phyloP scores from a whole-genome alignment of 2,797 vertebrate species.

The Danio aesculapii region DNA sequence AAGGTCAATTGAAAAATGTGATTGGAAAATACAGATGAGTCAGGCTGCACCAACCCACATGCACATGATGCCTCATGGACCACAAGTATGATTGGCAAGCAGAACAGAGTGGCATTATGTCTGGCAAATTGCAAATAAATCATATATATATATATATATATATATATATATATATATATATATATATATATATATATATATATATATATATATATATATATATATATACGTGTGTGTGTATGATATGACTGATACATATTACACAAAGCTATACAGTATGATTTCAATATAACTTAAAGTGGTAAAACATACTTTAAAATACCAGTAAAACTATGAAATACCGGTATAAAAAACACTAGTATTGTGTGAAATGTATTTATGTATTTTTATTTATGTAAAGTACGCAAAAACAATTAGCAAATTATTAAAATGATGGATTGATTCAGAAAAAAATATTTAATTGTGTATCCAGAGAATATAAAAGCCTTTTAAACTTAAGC shows the following conservation, averaged over 20 bases:
- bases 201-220: too few species aligned
- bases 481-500: not conserved
- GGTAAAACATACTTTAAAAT: too few species aligned
- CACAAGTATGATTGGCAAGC: not conserved
- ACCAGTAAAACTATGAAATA: too few species aligned
- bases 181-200: too few species aligned
- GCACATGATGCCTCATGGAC: not conserved
- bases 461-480: not conserved
- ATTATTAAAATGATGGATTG: conserved; percentile 13
- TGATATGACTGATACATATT: not conserved
- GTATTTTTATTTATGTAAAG: too few species aligned
- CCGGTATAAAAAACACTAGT: too few species aligned
- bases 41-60: conserved; percentile 53
- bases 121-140: not conserved
- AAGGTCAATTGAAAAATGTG: conserved; percentile 24
- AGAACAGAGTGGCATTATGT: not conserved
- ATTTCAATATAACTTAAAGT: not conserved
- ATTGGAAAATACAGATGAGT: conserved; percentile 53
- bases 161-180: too few species aligned
- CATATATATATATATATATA: too few species aligned
- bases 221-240: too few species aligned
- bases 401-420: not conserved
- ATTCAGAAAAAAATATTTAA: not conserved
- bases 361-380: too few species aligned
- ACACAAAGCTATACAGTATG: not conserved